These are phyloP conservation scores for Pasiphila rectangulata DNA, from an alignment of 2,888 invertebrate species.

Conservation along the genomic window DNA sequence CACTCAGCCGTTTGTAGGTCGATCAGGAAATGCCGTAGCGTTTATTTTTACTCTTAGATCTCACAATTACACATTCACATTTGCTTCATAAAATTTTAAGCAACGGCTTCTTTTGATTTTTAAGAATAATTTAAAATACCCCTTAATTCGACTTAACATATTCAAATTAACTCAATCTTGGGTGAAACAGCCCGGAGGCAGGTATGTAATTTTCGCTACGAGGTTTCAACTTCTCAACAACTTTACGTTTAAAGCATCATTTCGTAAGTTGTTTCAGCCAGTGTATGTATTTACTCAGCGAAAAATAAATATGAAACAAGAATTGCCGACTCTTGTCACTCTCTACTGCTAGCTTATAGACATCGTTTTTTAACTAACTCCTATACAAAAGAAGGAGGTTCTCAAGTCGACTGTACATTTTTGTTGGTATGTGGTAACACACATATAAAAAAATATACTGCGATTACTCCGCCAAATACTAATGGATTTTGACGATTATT, in stretches of 20 bases:
- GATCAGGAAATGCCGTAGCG: slow-evolving; percentile 56
- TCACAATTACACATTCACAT: no score
- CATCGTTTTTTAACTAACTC: no score
- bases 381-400: no score
- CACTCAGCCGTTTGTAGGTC: slow-evolving; percentile 62
- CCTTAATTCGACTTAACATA: slow-evolving; percentile 23
- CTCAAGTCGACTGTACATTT: no score
- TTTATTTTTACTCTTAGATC: slow-evolving; percentile 57
- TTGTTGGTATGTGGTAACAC: no score
- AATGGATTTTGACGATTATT: no score
- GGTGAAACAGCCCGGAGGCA: slow-evolving; percentile 37
- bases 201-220: slow-evolving; percentile 48
- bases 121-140: slow-evolving; percentile 7
- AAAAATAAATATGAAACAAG: no score
- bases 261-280: slow-evolving; percentile 42
- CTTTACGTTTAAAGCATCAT: slow-evolving; percentile 35
- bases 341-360: no score
- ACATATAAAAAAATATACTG: no score
- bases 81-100: slow-evolving; percentile 1
- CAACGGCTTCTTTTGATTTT: slow-evolving; percentile 1
- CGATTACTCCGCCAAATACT: no score
- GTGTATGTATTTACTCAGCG: no score
- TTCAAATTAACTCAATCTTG: slow-evolving; percentile 46
- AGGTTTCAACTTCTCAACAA: not conserved
- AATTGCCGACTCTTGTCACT: no score